Evolutionary conservation across 2,113 vertebrate species (phyloP).

Genomic region (Narcine bancroftii): DNA sequence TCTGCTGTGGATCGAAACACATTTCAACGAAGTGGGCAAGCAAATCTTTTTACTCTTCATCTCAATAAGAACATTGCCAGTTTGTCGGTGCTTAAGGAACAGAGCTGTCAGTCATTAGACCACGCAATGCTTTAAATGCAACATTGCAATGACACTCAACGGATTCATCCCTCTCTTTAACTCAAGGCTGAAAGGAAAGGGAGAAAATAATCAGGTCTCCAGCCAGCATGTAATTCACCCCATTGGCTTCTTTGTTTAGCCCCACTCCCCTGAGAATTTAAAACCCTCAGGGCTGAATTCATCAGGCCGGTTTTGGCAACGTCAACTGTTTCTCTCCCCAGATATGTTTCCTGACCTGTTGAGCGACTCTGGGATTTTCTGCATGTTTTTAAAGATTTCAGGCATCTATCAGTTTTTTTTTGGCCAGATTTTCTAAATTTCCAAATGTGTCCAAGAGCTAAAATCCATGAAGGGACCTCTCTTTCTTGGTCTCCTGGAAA

Average conservation of each 20-base stretch:
- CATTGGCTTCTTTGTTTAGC: too few species aligned
- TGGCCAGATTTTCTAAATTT: too few species aligned
- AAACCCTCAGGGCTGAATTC: neutral
- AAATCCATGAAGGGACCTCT: neutral
- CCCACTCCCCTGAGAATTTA: neutral
- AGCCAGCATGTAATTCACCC: neutral
- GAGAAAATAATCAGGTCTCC: neutral
- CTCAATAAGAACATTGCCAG: too few species aligned
- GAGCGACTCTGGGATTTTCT: too few species aligned
- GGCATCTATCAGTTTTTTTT: too few species aligned
- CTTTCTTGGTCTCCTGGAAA: neutral
- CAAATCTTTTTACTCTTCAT: neutral
- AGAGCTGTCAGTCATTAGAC: neutral
- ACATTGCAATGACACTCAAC: neutral
- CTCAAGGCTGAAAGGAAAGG: neutral
- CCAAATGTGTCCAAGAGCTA: neutral
- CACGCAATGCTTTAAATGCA: neutral
- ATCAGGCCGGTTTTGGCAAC: too few species aligned
- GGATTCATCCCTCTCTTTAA: neutral
- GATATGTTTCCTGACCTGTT: too few species aligned
- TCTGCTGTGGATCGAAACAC: neutral
- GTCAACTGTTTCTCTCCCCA: too few species aligned
- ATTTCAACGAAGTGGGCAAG: neutral
- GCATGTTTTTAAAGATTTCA: too few species aligned
- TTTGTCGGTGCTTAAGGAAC: neutral